Base-by-base conservation (phyloP, 1,140 invertebrate species). In the Cherax destructor region DNA sequence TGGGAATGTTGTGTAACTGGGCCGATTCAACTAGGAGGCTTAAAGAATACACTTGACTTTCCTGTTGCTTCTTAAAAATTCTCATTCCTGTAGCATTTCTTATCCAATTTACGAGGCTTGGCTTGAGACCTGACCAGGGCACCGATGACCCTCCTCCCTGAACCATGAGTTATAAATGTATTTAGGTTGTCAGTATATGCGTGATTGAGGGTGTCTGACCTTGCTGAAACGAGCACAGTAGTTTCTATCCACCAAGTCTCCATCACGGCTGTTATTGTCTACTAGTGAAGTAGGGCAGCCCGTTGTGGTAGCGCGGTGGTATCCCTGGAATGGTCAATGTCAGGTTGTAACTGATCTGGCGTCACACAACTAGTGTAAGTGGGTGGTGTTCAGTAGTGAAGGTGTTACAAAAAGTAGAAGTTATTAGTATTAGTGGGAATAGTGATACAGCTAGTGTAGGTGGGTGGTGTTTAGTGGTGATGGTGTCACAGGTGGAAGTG, bases 241-340 rank as follows among this genome's bases (percentile, higher is more conserved):
- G 83, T 93, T 94, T 65, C 93, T 81, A 74, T 94, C 93, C 5
- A 84, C 81, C 61, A 93, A 93, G 78, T 93, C 92, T 21, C 93
- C 93, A 65, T 93, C 93, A 9, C 93, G 84, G 52, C 90, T 93
- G 91, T 95, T 95, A 93, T 95, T 95, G 92, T 95, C 95, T 3
- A 94, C 94, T 94, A 10, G 95, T 95, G 16, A 94, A 95, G 93
- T 95, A 95, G 65, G 94, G 94, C 59, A 94, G 93, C 9, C 93
- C 93, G 92, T 95, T 94, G 93, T 95, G 95, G 86, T 94, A 94
- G 50, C 85, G 92, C 49, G 95, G 91, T 7, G 94, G 92, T 95
- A 95, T 10, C 95, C 94, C 49, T 18, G n/a, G 86, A 21, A 30
- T 5, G 24, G 52, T 1, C 52, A 56, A 56, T 41, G 21, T 4